Percentiles rank a stretch among this genome's conserved stretches.
These are phyloP conservation scores for Osmerus mordax DNA, from an alignment of 2,113 vertebrate genomes.

Conservation along the genomic window DNA sequence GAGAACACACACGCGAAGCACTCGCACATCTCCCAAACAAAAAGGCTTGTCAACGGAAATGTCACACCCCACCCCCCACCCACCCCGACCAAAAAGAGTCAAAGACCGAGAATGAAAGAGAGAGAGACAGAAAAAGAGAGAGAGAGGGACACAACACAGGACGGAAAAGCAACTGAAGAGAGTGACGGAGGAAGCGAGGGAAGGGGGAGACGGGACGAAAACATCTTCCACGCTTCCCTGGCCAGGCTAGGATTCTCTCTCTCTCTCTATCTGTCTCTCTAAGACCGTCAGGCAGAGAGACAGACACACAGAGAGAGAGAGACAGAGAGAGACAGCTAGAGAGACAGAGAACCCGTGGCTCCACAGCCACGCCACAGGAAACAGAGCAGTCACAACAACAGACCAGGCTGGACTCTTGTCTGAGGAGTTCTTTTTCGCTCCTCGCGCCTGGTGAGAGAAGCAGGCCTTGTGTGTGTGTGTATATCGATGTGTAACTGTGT, in stretches of 20 bases:
- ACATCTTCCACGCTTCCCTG: slow-evolving; percentile 36
- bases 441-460: no score
- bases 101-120: slow-evolving; percentile 20
- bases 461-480: no score
- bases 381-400: no score
- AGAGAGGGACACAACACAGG: not conserved
- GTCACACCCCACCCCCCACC: slow-evolving; percentile 22
- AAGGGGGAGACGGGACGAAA: slow-evolving; percentile 38
- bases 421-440: no score
- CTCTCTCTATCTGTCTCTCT: slow-evolving; percentile 1
- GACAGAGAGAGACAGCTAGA: not conserved
- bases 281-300: slow-evolving; percentile 37
- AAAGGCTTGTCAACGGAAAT: slow-evolving; percentile 54
- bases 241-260: slow-evolving; percentile 14
- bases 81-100: not conserved
- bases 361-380: no score
- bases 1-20: slow-evolving; percentile 42
- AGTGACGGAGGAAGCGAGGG: not conserved
- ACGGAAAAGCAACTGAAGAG: not conserved
- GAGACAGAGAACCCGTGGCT: no score
- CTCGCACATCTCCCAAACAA: slow-evolving; percentile 57
- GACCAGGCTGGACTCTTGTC: no score
- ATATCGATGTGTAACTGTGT: no score
- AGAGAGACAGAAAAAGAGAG: slow-evolving; percentile 4
- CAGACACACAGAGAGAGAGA: slow-evolving; percentile 17